Evolutionary conservation across 1,140 invertebrate genomes (phyloP).

Genomic region (Drosophila bifasciata): DNA sequence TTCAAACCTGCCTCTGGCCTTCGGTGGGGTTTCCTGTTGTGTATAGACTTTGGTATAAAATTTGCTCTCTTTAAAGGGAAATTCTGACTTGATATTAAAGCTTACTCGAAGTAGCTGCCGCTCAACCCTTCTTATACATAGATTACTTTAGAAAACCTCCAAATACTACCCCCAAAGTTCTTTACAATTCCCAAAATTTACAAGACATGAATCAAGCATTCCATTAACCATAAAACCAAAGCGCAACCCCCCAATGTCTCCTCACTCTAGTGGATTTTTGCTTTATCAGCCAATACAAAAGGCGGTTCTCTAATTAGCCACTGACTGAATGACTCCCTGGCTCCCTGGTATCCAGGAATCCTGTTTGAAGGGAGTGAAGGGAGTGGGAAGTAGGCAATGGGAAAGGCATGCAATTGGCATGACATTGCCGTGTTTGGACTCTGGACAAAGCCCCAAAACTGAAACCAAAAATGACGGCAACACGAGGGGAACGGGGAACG

Average conservation of each 20-base stretch:
- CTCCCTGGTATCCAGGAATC: slow-evolving; percentile 16
- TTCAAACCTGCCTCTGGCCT: no score
- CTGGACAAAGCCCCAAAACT: slow-evolving; percentile 51
- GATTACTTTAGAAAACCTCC: not conserved
- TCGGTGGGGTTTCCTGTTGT: no score
- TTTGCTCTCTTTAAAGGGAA: no score
- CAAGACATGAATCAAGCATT: slow-evolving; percentile 40
- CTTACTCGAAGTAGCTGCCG: no score
- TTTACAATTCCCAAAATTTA: slow-evolving; percentile 68
- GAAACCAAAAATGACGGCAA: slow-evolving; percentile 32
- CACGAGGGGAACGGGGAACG: slow-evolving; percentile 2
- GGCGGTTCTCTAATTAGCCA: slow-evolving; percentile 73
- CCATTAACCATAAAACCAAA: slow-evolving; percentile 12
- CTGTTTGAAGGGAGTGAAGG: slow-evolving; percentile 25
- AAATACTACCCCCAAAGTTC: slow-evolving; percentile 10
- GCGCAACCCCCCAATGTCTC: slow-evolving; percentile 47
- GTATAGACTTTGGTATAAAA: no score
- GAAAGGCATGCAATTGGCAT: slow-evolving; percentile 75
- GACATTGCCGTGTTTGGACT: slow-evolving; percentile 63
- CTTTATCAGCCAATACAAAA: slow-evolving; percentile 54
- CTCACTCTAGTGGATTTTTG: slow-evolving; percentile 47
- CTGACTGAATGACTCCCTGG: slow-evolving; percentile 40
- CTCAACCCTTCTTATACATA: not conserved
- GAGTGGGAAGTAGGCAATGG: slow-evolving; percentile 33
- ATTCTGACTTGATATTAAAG: no score